These are phyloP conservation scores for Crotalus viridis DNA, from an alignment of 2,113 vertebrate genomes.

Conservation along the genomic window DNA sequence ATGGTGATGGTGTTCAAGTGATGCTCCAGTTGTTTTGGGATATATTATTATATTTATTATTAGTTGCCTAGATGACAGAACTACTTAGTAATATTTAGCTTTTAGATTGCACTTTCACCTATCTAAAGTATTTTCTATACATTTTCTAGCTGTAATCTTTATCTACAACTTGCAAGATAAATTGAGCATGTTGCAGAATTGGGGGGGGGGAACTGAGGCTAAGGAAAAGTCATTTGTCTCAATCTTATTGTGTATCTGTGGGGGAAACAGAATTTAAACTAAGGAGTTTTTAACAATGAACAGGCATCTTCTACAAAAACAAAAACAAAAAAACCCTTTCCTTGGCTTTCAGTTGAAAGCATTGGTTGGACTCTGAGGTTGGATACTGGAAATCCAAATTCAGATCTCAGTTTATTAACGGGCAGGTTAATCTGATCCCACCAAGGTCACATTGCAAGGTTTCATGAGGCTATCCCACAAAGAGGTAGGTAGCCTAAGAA, in stretches of 20 bases:
- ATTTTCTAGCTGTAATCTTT: not conserved
- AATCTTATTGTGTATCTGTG: not conserved
- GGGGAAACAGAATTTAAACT: not conserved
- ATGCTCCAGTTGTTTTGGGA: not conserved
- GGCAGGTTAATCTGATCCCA: not conserved
- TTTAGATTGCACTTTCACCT: not conserved
- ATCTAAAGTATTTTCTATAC: not conserved
- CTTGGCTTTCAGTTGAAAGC: not conserved
- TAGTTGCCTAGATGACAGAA: not conserved
- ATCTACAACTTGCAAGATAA: not conserved
- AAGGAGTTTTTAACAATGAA: not conserved
- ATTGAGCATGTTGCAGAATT: not conserved
- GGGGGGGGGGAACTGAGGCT: not conserved
- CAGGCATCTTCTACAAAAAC: not conserved
- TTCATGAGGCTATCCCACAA: not conserved
- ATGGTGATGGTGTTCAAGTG: too few relatives aligned
- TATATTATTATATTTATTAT: not conserved
- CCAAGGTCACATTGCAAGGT: not conserved
- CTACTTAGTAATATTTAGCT: not conserved
- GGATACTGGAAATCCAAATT: not conserved
- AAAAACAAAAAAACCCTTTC: not conserved
- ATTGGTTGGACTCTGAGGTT: not conserved
- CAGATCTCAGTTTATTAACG: not conserved
- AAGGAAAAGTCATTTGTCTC: not conserved
- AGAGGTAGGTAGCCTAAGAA: slow-evolving; percentile 6